Conservation (phyloP, 1,140 invertebrate genomes). For the Zaprionus africanus region DNA sequence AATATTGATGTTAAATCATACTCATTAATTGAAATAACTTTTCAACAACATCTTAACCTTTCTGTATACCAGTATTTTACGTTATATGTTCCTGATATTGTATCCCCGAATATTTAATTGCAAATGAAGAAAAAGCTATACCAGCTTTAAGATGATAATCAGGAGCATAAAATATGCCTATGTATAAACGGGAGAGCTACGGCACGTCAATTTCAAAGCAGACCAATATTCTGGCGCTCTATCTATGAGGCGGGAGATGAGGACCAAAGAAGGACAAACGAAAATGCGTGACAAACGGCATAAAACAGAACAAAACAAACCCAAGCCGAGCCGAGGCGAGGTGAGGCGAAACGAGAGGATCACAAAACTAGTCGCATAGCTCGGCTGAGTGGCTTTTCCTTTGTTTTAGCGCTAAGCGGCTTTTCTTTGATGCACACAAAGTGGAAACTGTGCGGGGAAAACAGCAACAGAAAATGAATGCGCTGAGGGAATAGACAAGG, state of each 20-base stretch:
- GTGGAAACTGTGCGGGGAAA: not conserved
- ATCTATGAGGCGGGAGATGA: no score
- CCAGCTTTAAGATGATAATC: not conserved
- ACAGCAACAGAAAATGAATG: conserved; percentile 1
- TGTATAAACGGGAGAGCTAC: not conserved
- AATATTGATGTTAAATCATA: no score
- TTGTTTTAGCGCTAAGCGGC: conserved; percentile 39
- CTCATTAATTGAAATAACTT: no score
- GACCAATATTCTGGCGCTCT: not conserved
- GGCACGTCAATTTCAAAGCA: not conserved
- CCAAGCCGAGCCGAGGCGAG: not conserved
- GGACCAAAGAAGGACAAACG: not conserved
- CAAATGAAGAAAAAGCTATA: not conserved
- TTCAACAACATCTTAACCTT: no score
- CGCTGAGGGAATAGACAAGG: not conserved
- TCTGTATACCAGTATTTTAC: no score
- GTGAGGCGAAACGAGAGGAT: not conserved
- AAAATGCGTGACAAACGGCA: conserved; percentile 3
- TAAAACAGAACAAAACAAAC: conserved; percentile 11
- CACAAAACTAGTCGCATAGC: conserved; percentile 13
- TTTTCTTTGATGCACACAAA: conserved; percentile 32
- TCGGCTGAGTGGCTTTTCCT: conserved; percentile 24
- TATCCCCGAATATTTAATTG: not conserved
- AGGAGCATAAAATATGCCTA: not conserved
- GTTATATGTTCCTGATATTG: no score